Percentiles rank a stretch among this genome's conserved stretches.
Conservation (phyloP, 2,797 vertebrate genomes). For the Geotrypetes seraphini region DNA sequence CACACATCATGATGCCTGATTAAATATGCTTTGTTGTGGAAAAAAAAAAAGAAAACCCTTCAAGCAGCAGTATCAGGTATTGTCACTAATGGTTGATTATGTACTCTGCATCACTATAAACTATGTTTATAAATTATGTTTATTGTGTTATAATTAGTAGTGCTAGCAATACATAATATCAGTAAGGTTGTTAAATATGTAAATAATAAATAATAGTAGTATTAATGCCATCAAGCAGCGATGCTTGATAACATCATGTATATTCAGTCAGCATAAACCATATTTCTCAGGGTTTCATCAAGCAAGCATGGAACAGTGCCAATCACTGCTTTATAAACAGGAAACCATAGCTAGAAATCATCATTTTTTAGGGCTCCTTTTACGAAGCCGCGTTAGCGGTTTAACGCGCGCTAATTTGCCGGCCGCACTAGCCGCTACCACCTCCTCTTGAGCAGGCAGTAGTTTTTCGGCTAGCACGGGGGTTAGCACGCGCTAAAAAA, state of each 20-base stretch:
- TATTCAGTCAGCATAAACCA: constrained; percentile 5
- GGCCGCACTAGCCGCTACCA: no score
- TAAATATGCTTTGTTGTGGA: constrained; percentile 11
- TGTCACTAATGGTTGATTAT: constrained; percentile 10
- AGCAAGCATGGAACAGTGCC: constrained; percentile 21
- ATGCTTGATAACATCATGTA: constrained; percentile 13
- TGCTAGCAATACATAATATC: constrained; percentile 33
- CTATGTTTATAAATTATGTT: constrained; percentile 33
- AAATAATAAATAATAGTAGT: constrained; percentile 44
- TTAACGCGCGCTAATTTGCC: no score
- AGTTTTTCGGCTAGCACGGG: no score
- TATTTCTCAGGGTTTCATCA: constrained; percentile 21
- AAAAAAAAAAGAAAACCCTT: not conserved
- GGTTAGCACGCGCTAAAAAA: no score
- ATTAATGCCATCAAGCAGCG: constrained; percentile 19
- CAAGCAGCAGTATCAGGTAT: constrained; percentile 17
- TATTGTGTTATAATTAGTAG: constrained; percentile 41
- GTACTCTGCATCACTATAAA: constrained; percentile 16
- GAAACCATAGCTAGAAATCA: not conserved
- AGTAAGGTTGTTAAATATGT: constrained; percentile 44
- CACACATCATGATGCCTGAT: constrained; percentile 16
- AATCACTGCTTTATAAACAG: constrained; percentile 12
- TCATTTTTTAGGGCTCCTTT: no score
- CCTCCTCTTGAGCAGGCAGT: no score
- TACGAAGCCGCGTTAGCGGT: no score